Evolutionary conservation across 2,888 invertebrate genomes (phyloP).

Genomic region (Gymnocheta viridis): DNA sequence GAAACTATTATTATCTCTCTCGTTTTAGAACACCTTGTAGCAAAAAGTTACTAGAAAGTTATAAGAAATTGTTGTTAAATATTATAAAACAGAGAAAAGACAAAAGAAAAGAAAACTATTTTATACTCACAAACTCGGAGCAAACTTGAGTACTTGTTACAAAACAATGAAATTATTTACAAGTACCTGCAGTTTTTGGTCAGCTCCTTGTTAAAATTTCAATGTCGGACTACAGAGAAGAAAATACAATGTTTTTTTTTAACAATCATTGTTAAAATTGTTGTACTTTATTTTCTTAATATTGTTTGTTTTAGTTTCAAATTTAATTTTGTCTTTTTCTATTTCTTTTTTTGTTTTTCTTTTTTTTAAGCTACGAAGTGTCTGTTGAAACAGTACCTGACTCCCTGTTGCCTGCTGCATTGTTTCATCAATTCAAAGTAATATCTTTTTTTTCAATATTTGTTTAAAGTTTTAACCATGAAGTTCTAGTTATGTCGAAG

Average conservation of each 20-base stretch:
- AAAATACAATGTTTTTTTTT: slow-evolving; percentile 1
- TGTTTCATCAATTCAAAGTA: slow-evolving; percentile 42
- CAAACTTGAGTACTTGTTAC: slow-evolving; percentile 25
- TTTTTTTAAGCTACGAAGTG: background rate
- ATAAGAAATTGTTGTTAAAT: background rate
- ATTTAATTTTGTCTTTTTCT: slow-evolving; percentile 36
- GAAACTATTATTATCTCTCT: too few species aligned
- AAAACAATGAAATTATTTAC: slow-evolving; percentile 59
- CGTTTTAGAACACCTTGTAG: background rate
- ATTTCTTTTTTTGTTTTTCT: background rate
- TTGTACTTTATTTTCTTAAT: slow-evolving; percentile 43
- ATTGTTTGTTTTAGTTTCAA: slow-evolving; percentile 48
- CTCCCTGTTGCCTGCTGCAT: slow-evolving; percentile 25
- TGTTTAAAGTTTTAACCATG: slow-evolving; percentile 48
- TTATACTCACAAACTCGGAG: background rate
- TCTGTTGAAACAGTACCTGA: background rate
- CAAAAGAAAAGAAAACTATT: too few species aligned
- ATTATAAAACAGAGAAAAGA: background rate
- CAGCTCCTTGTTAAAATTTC: slow-evolving; percentile 19
- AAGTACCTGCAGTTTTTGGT: slow-evolving; percentile 54
- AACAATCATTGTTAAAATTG: slow-evolving; percentile 42
- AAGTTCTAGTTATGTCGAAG: slow-evolving; percentile 19
- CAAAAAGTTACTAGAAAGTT: background rate
- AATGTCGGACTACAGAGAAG: background rate
- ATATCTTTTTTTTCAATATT: slow-evolving; percentile 56